Evolutionary conservation across 2,797 vertebrate genomes (phyloP), one percentile per base, ranked within the genome.

Genomic region (Neosilurus hyrtlii): DNA sequence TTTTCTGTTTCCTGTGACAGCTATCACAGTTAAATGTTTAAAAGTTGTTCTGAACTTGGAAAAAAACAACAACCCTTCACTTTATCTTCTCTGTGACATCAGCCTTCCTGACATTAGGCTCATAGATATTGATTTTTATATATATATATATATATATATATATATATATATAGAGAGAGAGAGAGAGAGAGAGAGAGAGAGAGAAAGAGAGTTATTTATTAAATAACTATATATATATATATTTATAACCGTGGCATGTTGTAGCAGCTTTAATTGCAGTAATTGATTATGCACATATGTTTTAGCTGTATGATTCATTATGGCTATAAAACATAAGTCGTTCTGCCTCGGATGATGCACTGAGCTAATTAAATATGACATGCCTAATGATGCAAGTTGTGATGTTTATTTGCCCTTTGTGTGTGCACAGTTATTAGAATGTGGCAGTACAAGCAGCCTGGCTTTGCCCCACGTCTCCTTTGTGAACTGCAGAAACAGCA

Each of bases 401-500:
- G 9, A 43, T 7, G 9, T 61, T 22, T 11, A 22, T 59, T 37
- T 74, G 51, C 56, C 9, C 12, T 30, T 22, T 70, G 65, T 67
- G 11, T 67, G 35, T 11, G n/a, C 4, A 9, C 1, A 54, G 9
- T 52, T 54, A 57, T 16, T 35, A 86, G 83, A 84, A 95, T 95
- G 94, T 91, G 86, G 90, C 83, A 57, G 43, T 92, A 88, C 85
- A 37, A 71, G 67, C 90, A 92, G 86, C 90, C 90, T 9, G 91
- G 86, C 35, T 90, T 89, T 84, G 87, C 92, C 37, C 9, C 83
- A 35, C 90, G 85, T 79, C 91, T 95, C 9, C 87, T 94, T 1
- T 66, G 12, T 37, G 91, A 91, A 86, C 92, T 95, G 83, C 94
- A 95, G 90, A 91, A 70, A 81, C 94, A 94, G 75, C 94, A 95